Conservation (phyloP, 2,113 vertebrate species). For the Girardinichthys multiradiatus region DNA sequence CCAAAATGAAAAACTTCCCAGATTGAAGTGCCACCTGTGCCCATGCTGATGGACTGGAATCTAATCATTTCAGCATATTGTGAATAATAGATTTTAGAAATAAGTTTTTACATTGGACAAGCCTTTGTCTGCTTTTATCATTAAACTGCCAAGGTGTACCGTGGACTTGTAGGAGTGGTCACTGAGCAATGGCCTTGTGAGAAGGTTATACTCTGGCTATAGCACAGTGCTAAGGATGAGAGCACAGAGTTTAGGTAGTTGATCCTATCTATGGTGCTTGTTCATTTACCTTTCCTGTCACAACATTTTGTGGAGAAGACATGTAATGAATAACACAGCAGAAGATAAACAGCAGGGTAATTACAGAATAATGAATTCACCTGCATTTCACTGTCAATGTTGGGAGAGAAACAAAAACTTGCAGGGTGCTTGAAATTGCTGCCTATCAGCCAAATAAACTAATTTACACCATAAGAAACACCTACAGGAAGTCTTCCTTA, state of each 20-base stretch:
- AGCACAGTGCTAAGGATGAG: conserved; percentile 70
- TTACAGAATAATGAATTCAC: conserved; percentile 84
- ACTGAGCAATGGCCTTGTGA: conserved; percentile 73
- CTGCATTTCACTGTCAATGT: conserved; percentile 79
- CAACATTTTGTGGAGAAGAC: conserved; percentile 62
- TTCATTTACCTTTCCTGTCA: conserved; percentile 78
- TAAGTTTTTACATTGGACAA: conserved; percentile 34
- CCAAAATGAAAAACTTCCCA: conserved; percentile 53
- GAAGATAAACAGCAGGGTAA: conserved; percentile 81
- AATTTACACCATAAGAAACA: conserved; percentile 38
- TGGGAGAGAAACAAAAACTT: conserved; percentile 47
- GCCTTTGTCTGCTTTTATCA: conserved; percentile 5
- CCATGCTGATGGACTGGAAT: conserved; percentile 27
- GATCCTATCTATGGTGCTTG: conserved; percentile 63
- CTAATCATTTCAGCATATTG: conserved; percentile 10
- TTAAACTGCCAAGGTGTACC: conserved; percentile 7
- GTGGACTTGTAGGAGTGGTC: conserved; percentile 17
- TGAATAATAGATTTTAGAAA: conserved; percentile 48
- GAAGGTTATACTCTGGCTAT: conserved; percentile 61
- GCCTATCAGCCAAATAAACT: conserved; percentile 55
- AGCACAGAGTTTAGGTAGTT: conserved; percentile 55
- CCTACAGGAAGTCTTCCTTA: conserved; percentile 18
- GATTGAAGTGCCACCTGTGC: conserved; percentile 47
- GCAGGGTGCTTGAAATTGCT: conserved; percentile 58
- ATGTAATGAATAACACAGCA: conserved; percentile 80